phyloP scores from a whole-genome alignment of 2,888 invertebrate genomes.

The Cheilosia variabilis region DNA sequence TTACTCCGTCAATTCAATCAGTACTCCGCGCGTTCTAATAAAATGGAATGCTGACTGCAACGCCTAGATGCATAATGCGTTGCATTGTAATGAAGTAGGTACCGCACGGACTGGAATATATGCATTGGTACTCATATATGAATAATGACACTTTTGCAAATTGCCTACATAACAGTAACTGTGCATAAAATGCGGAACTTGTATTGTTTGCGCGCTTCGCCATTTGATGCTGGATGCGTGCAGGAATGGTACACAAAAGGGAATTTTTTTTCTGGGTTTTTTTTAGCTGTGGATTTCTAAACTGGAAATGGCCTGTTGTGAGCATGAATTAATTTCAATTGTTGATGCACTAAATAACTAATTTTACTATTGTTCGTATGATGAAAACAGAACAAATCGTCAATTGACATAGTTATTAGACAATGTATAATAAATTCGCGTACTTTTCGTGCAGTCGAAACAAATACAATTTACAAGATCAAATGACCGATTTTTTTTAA shows the following conservation, averaged over 20 bases:
- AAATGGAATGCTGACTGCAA: slow-evolving; percentile 27
- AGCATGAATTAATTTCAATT: slow-evolving; percentile 50
- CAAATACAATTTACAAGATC: no score
- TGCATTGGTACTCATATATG: slow-evolving; percentile 21
- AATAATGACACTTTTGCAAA: slow-evolving; percentile 62
- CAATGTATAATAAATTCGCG: neutral
- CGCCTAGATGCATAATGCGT: slow-evolving; percentile 51
- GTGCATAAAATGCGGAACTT: slow-evolving; percentile 58
- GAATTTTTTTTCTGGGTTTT: no score
- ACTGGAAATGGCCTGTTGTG: slow-evolving; percentile 33
- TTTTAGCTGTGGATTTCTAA: neutral
- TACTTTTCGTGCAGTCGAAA: no score
- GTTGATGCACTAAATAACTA: slow-evolving; percentile 6
- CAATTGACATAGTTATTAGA: neutral
- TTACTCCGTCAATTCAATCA: slow-evolving; percentile 31
- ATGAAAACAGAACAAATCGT: neutral
- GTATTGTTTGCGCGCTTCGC: slow-evolving; percentile 35
- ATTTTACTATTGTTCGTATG: neutral
- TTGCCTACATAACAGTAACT: slow-evolving; percentile 48
- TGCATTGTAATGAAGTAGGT: slow-evolving; percentile 47
- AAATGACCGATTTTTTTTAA: no score
- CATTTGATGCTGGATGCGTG: slow-evolving; percentile 46
- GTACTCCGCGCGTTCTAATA: slow-evolving; percentile 40
- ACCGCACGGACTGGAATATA: slow-evolving; percentile 19
- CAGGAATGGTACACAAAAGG: slow-evolving; percentile 38